Conservation (phyloP, 1,140 invertebrate species). For the Drosophila kurseongensis region DNA sequence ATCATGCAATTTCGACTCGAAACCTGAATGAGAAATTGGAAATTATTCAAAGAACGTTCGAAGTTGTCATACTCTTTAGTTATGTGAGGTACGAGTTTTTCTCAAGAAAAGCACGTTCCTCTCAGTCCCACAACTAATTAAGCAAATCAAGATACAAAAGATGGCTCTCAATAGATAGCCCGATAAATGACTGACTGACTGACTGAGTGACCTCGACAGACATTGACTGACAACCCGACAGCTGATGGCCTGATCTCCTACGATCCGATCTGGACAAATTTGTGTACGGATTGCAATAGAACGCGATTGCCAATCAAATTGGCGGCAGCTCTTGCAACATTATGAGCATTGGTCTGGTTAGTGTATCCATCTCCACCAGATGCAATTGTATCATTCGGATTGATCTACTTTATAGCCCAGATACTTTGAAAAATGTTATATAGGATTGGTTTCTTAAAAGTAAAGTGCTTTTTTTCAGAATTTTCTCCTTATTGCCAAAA, state of each 20-base stretch:
- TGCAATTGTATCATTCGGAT: slow-evolving; percentile 6
- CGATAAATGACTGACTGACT: slow-evolving; percentile 49
- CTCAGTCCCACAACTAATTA: slow-evolving; percentile 61
- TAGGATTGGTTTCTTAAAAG: no score
- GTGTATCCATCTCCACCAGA: slow-evolving; percentile 28
- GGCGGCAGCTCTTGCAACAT: slow-evolving; percentile 41
- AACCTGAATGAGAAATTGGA: not conserved
- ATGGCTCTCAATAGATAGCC: slow-evolving; percentile 58
- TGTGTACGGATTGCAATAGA: slow-evolving; percentile 37
- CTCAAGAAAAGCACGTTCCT: slow-evolving; percentile 10
- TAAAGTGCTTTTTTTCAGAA: no score
- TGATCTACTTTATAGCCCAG: not conserved
- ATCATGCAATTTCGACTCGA: slow-evolving; percentile 53
- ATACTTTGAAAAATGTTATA: no score
- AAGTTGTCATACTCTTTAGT: not conserved
- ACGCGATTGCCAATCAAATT: slow-evolving; percentile 64
- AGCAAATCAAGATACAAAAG: slow-evolving; percentile 73
- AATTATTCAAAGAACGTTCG: slow-evolving; percentile 31
- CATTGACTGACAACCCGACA: slow-evolving; percentile 56
- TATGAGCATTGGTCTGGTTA: slow-evolving; percentile 4
- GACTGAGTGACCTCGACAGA: slow-evolving; percentile 41
- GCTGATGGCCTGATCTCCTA: slow-evolving; percentile 45
- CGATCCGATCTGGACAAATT: slow-evolving; percentile 55
- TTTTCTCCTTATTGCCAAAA: no score
- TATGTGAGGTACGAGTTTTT: not conserved